These are phyloP conservation scores for Microtus pennsylvanicus DNA, from an alignment of 2,113 vertebrate species.

Conservation along the genomic window DNA sequence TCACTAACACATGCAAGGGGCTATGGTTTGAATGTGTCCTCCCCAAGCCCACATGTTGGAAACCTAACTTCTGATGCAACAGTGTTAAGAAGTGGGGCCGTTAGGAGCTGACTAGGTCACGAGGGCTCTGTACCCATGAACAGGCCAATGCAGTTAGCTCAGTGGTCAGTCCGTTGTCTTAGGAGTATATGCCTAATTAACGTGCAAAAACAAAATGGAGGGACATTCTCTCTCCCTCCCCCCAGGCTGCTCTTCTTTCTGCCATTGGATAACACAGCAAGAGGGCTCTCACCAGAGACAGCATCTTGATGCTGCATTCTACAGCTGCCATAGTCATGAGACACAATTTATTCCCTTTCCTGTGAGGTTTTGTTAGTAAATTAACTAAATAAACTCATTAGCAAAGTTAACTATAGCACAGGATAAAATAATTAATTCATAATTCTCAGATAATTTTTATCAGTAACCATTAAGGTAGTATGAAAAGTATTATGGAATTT, in stretches of 20 bases:
- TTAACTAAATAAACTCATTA: background rate
- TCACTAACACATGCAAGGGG: background rate
- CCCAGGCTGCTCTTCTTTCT: background rate
- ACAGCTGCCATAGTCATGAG: background rate
- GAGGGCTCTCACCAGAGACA: background rate
- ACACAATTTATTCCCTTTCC: background rate
- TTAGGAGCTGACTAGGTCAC: too few species aligned
- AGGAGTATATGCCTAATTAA: too few species aligned
- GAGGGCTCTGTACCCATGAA: too few species aligned
- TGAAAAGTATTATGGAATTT: background rate
- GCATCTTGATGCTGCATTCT: background rate
- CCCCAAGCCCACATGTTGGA: background rate
- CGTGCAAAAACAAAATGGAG: background rate
- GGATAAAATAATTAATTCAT: background rate
- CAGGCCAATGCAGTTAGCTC: background rate
- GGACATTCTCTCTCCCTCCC: background rate
- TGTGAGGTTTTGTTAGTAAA: background rate
- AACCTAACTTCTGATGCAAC: background rate
- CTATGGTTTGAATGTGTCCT: background rate
- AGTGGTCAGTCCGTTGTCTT: background rate
- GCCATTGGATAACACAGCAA: background rate
- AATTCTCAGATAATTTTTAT: background rate
- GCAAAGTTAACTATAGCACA: background rate
- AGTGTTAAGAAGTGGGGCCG: too few species aligned
- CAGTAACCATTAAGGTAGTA: background rate